These are phyloP conservation scores for Polypedilum pembai DNA, from an alignment of 1,140 invertebrate species.

Conservation along the genomic window DNA sequence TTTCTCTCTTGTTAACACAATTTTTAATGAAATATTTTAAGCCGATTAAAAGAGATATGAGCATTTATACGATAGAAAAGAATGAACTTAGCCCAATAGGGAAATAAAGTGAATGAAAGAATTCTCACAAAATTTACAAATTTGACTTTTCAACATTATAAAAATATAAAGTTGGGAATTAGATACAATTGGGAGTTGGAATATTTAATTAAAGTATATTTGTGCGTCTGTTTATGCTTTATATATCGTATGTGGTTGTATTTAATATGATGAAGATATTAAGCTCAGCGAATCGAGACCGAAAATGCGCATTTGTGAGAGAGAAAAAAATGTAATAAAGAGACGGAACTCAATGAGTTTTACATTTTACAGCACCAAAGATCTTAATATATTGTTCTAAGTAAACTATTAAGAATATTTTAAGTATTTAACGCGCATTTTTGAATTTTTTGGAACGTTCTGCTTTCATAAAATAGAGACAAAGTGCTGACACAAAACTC, in stretches of 20 bases:
- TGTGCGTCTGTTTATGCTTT: neutral
- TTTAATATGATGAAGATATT: constrained; percentile 19
- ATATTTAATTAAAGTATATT: constrained; percentile 2
- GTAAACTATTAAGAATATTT: too few species aligned
- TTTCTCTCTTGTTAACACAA: neutral
- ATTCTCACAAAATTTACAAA: constrained; percentile 13
- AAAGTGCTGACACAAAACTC: too few species aligned
- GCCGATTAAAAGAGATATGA: neutral
- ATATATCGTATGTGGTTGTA: constrained; percentile 5
- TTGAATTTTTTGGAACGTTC: too few species aligned
- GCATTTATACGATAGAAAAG: too few species aligned
- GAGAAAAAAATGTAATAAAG: too few species aligned
- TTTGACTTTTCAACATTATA: constrained; percentile 13
- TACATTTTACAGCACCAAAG: too few species aligned
- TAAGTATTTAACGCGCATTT: too few species aligned
- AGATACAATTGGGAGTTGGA: constrained; percentile 16
- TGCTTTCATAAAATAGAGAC: too few species aligned
- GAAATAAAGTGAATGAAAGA: neutral
- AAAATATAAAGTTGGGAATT: neutral
- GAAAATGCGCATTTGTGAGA: neutral
- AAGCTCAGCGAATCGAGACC: neutral
- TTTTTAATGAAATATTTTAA: neutral
- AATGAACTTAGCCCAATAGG: too few species aligned
- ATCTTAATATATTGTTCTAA: too few species aligned
- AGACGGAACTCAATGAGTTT: too few species aligned